Evolutionary conservation across 2,888 invertebrate species (phyloP), one percentile per base, ranked within the genome.

Genomic region (Eilema depressum): DNA sequence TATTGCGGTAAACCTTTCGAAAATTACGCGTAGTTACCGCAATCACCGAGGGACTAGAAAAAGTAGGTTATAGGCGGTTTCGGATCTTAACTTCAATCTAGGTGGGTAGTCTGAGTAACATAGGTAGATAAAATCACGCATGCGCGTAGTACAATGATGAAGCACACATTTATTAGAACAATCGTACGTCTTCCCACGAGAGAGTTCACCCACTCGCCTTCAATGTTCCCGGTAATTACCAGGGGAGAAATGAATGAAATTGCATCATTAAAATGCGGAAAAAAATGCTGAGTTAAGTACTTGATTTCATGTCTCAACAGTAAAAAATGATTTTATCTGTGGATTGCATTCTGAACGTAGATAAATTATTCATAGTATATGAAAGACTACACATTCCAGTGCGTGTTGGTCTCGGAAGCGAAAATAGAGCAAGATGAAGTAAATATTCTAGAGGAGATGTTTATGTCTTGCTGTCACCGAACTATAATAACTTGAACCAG

Each of bases 151-250:
- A 74, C 41, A 11, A 17, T 74, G 66, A 70, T 70, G 68, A 75
- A 30, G 69, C 63, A 76, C 76, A 70, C 74, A 81, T 73, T n/a
- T 77, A 85, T 86, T 81, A 83, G 80, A 86, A 89, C 86, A 87
- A 89, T 88, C 83, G 86, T 83, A 78, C 76, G 83, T 83, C 82
- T 88, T 92, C 89, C 86, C 91, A 92, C 91, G 91, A 71, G 77
- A 68, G 72, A 70, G 11, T 30, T 71, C 75, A 76, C 80, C 80
- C 75, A 77, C 74, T 78, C 76, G 73, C 75, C 82, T 81, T 77
- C 77, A 79, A 79, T 81, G 82, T 79, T 70, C 76, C 75, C 78
- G 81, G 85, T 86, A 86, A 86, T 83, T 77, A 81, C 74, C 74
- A 83, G 78, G 78, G 79, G 71, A 76, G 78, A 73, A 75, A 73